Conservation (phyloP, 2,888 invertebrate species). For the Anticlea derivata region DNA sequence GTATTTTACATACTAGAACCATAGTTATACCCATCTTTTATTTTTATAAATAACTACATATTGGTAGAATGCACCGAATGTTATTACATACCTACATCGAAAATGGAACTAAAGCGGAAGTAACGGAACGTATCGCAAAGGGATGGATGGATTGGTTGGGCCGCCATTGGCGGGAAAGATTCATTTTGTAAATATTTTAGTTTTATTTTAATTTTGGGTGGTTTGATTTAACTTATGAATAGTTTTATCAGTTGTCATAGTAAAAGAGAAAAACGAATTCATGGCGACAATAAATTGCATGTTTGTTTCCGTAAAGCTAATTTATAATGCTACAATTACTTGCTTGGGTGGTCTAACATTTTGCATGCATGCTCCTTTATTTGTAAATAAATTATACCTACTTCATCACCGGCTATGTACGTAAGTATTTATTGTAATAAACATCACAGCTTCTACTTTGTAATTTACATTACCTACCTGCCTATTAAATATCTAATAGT, state of each 20-base stretch:
- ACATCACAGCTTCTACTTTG: slow-evolving; percentile 11
- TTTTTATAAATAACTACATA: not conserved
- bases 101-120: not conserved
- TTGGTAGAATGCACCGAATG: slow-evolving; percentile 9
- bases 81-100: not conserved
- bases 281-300: slow-evolving; percentile 8
- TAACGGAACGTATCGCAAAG: slow-evolving; percentile 10
- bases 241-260: too few species aligned
- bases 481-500: too few species aligned
- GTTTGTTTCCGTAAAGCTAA: slow-evolving; percentile 11
- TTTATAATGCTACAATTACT: slow-evolving; percentile 22
- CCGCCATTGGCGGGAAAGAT: slow-evolving; percentile 1
- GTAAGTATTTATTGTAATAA: slow-evolving; percentile 18
- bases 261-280: too few species aligned
- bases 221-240: not conserved
- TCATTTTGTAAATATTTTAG: slow-evolving; percentile 4
- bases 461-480: too few species aligned
- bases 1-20: too few species aligned
- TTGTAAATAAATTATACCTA: slow-evolving; percentile 20
- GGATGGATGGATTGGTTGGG: not conserved
- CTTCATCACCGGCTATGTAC: slow-evolving; percentile 14
- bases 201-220: not conserved
- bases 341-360: slow-evolving; percentile 20
- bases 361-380: slow-evolving; percentile 16
- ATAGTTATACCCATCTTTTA: too few species aligned